Evolutionary conservation across 37 sponge, comb jelly and placozoan genomes (phyloP).

Genomic region (Spongia lamella): DNA sequence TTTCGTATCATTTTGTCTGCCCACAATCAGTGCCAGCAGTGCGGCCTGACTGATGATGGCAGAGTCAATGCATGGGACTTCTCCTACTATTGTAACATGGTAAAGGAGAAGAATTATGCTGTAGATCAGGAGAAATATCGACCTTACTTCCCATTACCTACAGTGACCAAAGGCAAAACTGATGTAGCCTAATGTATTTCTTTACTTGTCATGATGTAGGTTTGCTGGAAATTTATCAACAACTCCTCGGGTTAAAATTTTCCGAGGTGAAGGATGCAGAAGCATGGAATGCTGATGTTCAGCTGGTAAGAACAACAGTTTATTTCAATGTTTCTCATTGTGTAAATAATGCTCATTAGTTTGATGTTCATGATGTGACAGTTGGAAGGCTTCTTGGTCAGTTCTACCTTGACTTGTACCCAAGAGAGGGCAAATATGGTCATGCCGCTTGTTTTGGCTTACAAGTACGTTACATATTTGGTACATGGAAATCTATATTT

Average conservation of each 20-base stretch:
- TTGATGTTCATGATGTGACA: slow-evolving; percentile 33
- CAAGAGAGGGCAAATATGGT: slow-evolving; percentile 71
- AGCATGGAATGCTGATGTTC: slow-evolving; percentile 54
- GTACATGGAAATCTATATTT: too few species aligned
- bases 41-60: slow-evolving; percentile 2
- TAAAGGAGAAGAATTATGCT: slow-evolving; percentile 47
- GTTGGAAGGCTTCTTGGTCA: slow-evolving; percentile 37
- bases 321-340: too few species aligned
- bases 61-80: slow-evolving; percentile 42
- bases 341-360: too few species aligned
- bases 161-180: slow-evolving; percentile 48
- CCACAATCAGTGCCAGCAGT: slow-evolving; percentile 7
- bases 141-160: slow-evolving; percentile 61
- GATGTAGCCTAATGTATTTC: not conserved
- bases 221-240: slow-evolving; percentile 12
- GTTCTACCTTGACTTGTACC: slow-evolving; percentile 69
- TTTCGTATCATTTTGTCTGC: too few species aligned
- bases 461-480: slow-evolving; percentile 23
- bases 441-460: slow-evolving; percentile 65
- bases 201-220: too few species aligned
- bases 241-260: slow-evolving; percentile 41
- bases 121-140: slow-evolving; percentile 58
- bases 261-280: slow-evolving; percentile 22
- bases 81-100: slow-evolving; percentile 47
- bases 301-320: too few species aligned